A percentile compares a stretch with the other conserved stretches of the same genome.
phyloP scores from a whole-genome alignment of 2,888 invertebrate genomes.

The Aradus depressus region DNA sequence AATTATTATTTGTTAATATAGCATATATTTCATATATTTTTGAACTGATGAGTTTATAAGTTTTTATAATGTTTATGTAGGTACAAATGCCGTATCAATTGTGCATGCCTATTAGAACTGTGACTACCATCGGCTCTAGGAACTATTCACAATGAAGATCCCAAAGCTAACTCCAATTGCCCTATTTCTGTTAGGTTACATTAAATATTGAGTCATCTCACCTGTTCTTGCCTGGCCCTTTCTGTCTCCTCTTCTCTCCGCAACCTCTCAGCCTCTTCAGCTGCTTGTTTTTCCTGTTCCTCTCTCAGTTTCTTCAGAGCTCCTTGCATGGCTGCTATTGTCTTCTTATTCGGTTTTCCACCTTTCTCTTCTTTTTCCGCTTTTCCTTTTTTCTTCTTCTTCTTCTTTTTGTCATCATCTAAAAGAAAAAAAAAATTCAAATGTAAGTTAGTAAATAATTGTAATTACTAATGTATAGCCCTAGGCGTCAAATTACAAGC shows the following conservation, averaged over 20 bases:
- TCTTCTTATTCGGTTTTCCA: conserved; percentile 59
- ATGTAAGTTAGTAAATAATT: neutral
- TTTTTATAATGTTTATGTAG: no score
- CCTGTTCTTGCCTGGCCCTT: conserved; percentile 57
- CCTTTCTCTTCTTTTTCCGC: conserved; percentile 34
- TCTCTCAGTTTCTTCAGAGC: conserved; percentile 77
- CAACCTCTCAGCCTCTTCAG: conserved; percentile 71
- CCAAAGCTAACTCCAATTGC: no score
- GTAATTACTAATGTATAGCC: no score
- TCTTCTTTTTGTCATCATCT: conserved; percentile 30
- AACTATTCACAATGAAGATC: no score
- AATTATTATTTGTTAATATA: no score
- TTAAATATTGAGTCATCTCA: conserved; percentile 32
- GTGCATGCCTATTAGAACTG: neutral
- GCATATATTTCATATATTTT: no score
- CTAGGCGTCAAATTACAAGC: no score
- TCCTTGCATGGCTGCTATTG: conserved; percentile 86
- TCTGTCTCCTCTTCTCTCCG: conserved; percentile 63
- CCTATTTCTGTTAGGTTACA: no score
- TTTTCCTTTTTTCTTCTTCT: conserved; percentile 31
- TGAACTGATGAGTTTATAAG: no score
- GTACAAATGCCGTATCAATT: no score
- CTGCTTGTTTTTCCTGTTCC: conserved; percentile 65
- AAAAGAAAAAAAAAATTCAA: neutral
- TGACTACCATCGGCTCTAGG: no score